A percentile compares a stretch with the other conserved stretches of the same genome.
Evolutionary conservation across 1,140 invertebrate genomes (phyloP).

Genomic region (Drosophila ironensis): DNA sequence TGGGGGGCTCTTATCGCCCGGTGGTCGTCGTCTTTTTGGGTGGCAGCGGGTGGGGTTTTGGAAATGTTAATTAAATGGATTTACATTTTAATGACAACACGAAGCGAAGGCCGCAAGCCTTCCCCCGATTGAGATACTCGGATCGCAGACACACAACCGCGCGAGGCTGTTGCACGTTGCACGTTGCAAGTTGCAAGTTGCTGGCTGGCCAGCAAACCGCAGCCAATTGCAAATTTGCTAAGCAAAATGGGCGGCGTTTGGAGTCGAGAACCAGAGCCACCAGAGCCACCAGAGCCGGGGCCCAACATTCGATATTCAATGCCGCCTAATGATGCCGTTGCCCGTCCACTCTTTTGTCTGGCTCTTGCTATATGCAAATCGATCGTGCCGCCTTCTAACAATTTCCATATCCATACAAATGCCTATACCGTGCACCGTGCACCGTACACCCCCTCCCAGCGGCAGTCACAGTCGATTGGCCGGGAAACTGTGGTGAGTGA

Average conservation of each 20-base stretch:
- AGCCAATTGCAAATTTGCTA: slow-evolving; percentile 76
- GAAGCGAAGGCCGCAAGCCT: slow-evolving; percentile 43
- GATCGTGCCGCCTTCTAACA: slow-evolving; percentile 18
- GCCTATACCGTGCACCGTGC: not conserved
- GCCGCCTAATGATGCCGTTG: slow-evolving; percentile 38
- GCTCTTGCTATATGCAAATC: slow-evolving; percentile 37
- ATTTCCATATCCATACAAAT: slow-evolving; percentile 4
- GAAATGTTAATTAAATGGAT: slow-evolving; percentile 79
- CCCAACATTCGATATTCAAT: slow-evolving; percentile 41
- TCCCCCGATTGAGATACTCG: slow-evolving; percentile 43
- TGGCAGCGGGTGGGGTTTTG: not conserved
- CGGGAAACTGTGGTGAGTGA: slow-evolving; percentile 24
- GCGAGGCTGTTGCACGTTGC: not conserved
- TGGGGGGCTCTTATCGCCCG: slow-evolving; percentile 48
- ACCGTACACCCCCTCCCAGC: not conserved
- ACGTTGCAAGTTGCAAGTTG: no score
- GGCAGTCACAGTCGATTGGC: slow-evolving; percentile 52
- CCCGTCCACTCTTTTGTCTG: slow-evolving; percentile 5
- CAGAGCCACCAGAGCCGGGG: not conserved
- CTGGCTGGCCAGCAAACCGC: slow-evolving; percentile 10
- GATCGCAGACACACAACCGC: slow-evolving; percentile 60
- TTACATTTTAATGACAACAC: slow-evolving; percentile 80
- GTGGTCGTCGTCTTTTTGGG: slow-evolving; percentile 40
- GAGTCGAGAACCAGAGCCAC: slow-evolving; percentile 2
- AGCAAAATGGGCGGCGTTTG: slow-evolving; percentile 74